Conservation (phyloP, 2,888 invertebrate species). For the Spodoptera picta region DNA sequence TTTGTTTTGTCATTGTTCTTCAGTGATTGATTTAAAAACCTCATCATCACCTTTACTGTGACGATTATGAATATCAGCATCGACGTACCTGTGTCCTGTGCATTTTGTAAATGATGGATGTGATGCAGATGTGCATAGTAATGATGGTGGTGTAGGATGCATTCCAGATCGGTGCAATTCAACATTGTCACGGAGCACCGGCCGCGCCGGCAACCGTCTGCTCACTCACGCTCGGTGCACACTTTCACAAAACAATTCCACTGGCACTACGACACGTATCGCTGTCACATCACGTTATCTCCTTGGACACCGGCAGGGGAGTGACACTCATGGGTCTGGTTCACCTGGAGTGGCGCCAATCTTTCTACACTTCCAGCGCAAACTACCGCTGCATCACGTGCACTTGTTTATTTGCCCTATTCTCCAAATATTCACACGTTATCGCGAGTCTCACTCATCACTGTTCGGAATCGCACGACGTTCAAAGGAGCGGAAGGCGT, state of each 20-base stretch:
- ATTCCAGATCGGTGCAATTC: slow-evolving; percentile 93
- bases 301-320: slow-evolving; percentile 72
- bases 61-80: slow-evolving; percentile 46
- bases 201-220: slow-evolving; percentile 72
- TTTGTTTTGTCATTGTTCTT: slow-evolving; percentile 72
- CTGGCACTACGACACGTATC: slow-evolving; percentile 81
- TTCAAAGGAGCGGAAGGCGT: slow-evolving; percentile 68
- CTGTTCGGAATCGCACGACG: slow-evolving; percentile 69
- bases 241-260: slow-evolving; percentile 88
- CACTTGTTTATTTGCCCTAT: slow-evolving; percentile 69
- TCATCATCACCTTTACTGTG: slow-evolving; percentile 57
- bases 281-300: slow-evolving; percentile 88
- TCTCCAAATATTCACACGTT: slow-evolving; percentile 66
- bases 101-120: slow-evolving; percentile 91
- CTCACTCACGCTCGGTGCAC: slow-evolving; percentile 83
- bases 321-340: slow-evolving; percentile 69
- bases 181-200: slow-evolving; percentile 89
- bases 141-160: slow-evolving; percentile 93
- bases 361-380: slow-evolving; percentile 75
- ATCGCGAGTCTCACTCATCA: slow-evolving; percentile 70
- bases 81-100: slow-evolving; percentile 89
- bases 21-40: slow-evolving; percentile 61
- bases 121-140: slow-evolving; percentile 93
- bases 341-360: slow-evolving; percentile 75
- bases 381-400: slow-evolving; percentile 69